phyloP scores from a whole-genome alignment of 2,888 invertebrate species.

The Sminthurinus aureus region DNA sequence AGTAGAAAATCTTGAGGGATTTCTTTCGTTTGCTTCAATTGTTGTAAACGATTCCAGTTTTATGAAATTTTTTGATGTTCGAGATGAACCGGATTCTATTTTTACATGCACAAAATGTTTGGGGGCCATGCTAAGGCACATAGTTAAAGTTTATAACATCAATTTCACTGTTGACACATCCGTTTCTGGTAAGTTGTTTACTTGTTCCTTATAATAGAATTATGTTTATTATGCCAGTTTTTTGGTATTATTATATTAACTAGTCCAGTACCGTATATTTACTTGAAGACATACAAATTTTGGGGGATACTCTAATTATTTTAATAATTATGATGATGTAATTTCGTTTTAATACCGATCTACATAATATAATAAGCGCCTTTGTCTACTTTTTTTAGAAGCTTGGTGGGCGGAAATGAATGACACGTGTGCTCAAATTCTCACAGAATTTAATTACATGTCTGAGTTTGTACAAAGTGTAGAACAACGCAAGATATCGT shows the following conservation, averaged over 20 bases:
- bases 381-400: conserved; percentile 27
- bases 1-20: conserved; percentile 44
- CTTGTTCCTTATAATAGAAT: not conserved
- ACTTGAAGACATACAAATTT: not conserved
- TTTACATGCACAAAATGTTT: conserved; percentile 52
- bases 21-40: conserved; percentile 52
- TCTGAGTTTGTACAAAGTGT: conserved; percentile 52
- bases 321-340: no score
- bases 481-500: conserved; percentile 35
- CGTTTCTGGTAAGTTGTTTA: not conserved
- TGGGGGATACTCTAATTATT: no score
- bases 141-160: conserved; percentile 41
- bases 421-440: conserved; percentile 46
- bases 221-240: not conserved
- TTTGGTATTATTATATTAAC: not conserved
- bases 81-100: conserved; percentile 51
- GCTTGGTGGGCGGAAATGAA: conserved; percentile 52
- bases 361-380: not conserved
- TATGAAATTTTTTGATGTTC: conserved; percentile 54
- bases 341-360: not conserved
- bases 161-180: conserved; percentile 45
- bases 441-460: conserved; percentile 53
- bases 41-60: conserved; percentile 57
- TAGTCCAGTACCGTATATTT: not conserved
- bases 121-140: conserved; percentile 44